Evolutionary conservation across 2,888 invertebrate genomes (phyloP), one percentile per base, ranked within the genome.

Genomic region (Cloeon dipterum): DNA sequence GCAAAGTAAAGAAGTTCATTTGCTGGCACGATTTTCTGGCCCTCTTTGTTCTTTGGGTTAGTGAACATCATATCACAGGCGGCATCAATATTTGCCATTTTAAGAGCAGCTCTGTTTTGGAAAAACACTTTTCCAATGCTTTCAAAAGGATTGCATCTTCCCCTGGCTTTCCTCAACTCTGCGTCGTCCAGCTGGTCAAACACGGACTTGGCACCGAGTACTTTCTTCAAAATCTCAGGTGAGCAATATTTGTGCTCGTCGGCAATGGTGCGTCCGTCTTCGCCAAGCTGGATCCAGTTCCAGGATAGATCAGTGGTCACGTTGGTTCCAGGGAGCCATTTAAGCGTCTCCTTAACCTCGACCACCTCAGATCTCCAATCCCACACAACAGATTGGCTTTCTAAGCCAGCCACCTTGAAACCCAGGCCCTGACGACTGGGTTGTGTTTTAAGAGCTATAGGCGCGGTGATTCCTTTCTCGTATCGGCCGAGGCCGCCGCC

Each of bases 11-110:
- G 55, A 29, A 68, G 47, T n/a, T 65, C 63, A 42, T 57, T 51
- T 8, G n/a, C n/a, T n/a, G n/a, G n/a, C n/a, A n/a, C n/a, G n/a
- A n/a, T n/a, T n/a, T n/a, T n/a, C n/a, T n/a, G n/a, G n/a, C n/a
- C n/a, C n/a, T n/a, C n/a, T n/a, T n/a, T n/a, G n/a, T n/a, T n/a
- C n/a, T n/a, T 64, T 1, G 86, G 85, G 26, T 70, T 61, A 1
- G 91, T 89, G 47, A 98, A 88, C 71, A 88, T 82, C 52, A 76
- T 85, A 49, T 82, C 71, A 49, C 83, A 79, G 26, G 79, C 72
- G 38, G 76, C 75, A 58, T 98, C 94, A 51, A 98, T 79, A 52
- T 96, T 94, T 0, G 94, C 96, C 82, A 96, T 93, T 62, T 98
- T 98, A 47, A 96, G 53, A 96, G n/a, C n/a, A n/a, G n/a, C n/a